Evolutionary conservation across 2,113 vertebrate genomes (phyloP).

Genomic region (Daubentonia madagascariensis): DNA sequence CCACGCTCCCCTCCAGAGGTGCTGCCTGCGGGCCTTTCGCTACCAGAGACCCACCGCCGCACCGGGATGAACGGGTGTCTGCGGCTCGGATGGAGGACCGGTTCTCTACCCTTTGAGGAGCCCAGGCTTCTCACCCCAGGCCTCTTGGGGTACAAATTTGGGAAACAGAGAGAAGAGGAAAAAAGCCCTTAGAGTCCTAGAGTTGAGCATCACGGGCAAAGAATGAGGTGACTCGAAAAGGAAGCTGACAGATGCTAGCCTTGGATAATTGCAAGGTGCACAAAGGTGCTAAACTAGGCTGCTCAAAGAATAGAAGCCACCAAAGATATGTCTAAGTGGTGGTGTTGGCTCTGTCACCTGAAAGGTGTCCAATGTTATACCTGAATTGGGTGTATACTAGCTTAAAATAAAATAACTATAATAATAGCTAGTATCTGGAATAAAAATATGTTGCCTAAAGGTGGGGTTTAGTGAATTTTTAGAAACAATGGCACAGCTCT

Average conservation of each 20-base stretch:
- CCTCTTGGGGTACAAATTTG: neutral
- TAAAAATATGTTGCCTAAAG: neutral
- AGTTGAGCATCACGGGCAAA: neutral
- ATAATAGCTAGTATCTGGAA: neutral
- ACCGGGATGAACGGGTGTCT: slow-evolving; percentile 44
- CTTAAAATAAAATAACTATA: neutral
- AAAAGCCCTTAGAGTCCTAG: neutral
- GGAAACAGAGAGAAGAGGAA: neutral
- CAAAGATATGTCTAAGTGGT: neutral
- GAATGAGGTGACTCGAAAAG: neutral
- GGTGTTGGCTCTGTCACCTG: neutral
- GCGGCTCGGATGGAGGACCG: slow-evolving; percentile 24
- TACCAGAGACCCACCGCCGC: slow-evolving; percentile 42
- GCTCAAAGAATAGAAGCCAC: neutral
- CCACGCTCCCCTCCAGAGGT: slow-evolving; percentile 60
- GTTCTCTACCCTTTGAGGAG: slow-evolving; percentile 15
- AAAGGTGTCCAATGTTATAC: neutral
- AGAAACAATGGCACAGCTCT: neutral
- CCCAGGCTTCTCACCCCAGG: neutral
- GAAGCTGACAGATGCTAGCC: neutral
- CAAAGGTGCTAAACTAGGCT: neutral
- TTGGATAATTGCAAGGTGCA: too few relatives aligned
- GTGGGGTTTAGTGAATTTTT: neutral
- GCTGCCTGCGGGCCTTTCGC: slow-evolving; percentile 54
- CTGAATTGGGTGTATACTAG: neutral